These are phyloP conservation scores for Halotydeus destructor DNA, from an alignment of 1,140 invertebrate species.

Conservation along the genomic window DNA sequence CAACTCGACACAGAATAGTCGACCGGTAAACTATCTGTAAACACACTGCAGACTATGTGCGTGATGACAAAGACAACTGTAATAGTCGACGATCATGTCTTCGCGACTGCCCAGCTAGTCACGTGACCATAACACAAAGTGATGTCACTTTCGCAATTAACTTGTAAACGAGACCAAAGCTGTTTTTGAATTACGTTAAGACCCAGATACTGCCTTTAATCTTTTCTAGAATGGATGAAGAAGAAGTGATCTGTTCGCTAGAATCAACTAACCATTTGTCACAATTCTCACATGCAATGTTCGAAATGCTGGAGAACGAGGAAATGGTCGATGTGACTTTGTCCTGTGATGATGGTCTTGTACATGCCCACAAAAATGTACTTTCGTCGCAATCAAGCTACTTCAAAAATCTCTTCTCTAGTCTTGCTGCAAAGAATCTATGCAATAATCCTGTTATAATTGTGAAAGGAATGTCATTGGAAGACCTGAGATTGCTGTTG, in stretches of 20 bases:
- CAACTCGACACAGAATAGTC: neutral
- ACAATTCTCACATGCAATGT: neutral
- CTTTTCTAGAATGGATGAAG: too few species aligned
- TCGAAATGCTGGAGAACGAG: slow-evolving; percentile 10
- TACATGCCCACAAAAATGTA: slow-evolving; percentile 26
- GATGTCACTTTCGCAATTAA: neutral
- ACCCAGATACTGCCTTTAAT: neutral
- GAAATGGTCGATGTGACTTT: slow-evolving; percentile 9
- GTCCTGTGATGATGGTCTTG: slow-evolving; percentile 14
- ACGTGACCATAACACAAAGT: too few species aligned
- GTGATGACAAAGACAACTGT: too few species aligned
- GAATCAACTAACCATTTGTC: neutral
- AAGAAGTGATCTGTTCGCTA: neutral
- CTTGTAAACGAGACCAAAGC: neutral
- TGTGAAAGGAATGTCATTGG: slow-evolving; percentile 25
- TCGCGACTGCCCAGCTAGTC: too few species aligned
- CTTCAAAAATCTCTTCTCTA: slow-evolving; percentile 28
- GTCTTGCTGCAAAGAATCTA: slow-evolving; percentile 20
- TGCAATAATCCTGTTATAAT: slow-evolving; percentile 21
- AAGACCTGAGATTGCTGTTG: slow-evolving; percentile 23
- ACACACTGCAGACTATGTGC: neutral
- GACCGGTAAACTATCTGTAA: neutral
- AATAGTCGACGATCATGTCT: too few species aligned
- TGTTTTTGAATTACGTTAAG: neutral
- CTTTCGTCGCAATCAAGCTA: slow-evolving; percentile 27